phyloP scores from a whole-genome alignment of 2,797 vertebrate species.

The Babyrousa celebensis region DNA sequence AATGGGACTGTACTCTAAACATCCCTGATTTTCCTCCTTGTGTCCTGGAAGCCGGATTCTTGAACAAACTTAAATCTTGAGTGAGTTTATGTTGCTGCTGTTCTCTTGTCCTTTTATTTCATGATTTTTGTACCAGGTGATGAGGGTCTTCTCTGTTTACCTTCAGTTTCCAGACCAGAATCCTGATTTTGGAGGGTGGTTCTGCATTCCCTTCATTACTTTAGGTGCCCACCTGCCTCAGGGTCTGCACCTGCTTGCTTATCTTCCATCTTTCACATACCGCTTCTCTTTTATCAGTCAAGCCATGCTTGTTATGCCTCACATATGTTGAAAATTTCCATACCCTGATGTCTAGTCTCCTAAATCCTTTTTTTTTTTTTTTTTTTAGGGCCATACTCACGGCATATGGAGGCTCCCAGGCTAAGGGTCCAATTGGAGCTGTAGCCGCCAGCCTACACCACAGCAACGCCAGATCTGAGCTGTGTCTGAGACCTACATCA shows the following conservation, averaged over 20 bases:
- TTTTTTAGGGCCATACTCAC: no score
- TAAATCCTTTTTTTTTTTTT: no score
- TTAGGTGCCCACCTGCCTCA: neutral
- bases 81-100: neutral
- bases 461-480: no score
- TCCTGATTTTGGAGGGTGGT: neutral
- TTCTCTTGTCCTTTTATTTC: neutral
- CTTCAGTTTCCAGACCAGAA: neutral
- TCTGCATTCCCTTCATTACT: conserved; percentile 40
- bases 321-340: neutral
- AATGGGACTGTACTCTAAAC: neutral
- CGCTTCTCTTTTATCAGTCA: conserved; percentile 18
- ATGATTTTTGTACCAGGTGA: neutral
- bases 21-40: neutral
- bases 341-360: neutral
- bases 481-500: no score
- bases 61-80: neutral
- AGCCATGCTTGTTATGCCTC: neutral
- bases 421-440: no score
- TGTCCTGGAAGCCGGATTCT: neutral
- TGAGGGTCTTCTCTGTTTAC: neutral
- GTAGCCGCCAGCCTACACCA: no score
- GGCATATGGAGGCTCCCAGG: no score
- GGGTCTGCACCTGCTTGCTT: conserved; percentile 18
- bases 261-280: conserved; percentile 22